Conservation (phyloP, 37 sponge, comb jelly and placozoan genomes). For the Aplysina aerophoba region DNA sequence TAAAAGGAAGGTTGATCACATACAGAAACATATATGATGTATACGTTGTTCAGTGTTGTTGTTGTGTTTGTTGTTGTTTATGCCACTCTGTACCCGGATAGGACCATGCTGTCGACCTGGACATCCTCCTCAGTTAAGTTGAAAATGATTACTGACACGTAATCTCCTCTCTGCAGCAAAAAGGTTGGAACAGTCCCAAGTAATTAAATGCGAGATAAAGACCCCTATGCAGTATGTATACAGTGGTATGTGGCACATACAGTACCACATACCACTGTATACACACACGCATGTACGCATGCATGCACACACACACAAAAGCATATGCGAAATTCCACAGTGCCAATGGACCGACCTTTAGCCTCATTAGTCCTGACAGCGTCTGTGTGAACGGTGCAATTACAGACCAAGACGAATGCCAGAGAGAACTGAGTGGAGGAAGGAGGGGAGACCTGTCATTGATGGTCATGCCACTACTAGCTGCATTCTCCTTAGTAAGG, state of each 20-base stretch:
- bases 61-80: not conserved
- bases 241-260: not conserved
- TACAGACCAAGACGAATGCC: not conserved
- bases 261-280: no score
- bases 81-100: not conserved
- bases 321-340: no score
- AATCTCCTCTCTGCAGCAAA: not conserved
- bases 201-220: not conserved
- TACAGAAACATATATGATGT: no score
- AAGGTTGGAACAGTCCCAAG: not conserved
- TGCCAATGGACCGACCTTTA: not conserved
- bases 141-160: not conserved
- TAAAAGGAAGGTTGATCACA: no score
- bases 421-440: not conserved
- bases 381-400: slow-evolving; percentile 10
- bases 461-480: no score
- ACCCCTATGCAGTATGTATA: not conserved
- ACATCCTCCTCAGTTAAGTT: not conserved
- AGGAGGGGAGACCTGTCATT: no score
- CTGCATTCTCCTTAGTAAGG: no score
- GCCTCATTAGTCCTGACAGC: not conserved
- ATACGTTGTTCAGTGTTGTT: no score
- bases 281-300: not conserved
- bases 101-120: not conserved
- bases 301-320: not conserved